Evolutionary conservation across 2,888 invertebrate genomes (phyloP).

Genomic region (Matsumyia berberina): DNA sequence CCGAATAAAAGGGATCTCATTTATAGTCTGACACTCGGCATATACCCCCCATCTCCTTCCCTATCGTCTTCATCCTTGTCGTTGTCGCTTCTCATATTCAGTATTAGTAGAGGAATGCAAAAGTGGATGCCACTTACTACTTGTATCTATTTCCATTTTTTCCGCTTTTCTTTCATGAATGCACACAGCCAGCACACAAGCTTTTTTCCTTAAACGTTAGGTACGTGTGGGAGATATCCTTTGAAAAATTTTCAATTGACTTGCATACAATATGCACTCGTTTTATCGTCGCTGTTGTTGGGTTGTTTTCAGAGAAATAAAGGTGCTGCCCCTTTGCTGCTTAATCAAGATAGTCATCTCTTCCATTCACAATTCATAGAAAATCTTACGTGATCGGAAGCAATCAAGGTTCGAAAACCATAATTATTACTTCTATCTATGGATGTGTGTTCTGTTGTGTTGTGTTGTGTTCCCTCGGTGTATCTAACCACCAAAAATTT

Average conservation of each 20-base stretch:
- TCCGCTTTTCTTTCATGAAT: conserved; percentile 35
- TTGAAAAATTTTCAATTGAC: conserved; percentile 66
- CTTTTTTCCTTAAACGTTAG: conserved; percentile 37
- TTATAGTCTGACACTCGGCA: conserved; percentile 68
- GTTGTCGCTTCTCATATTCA: conserved; percentile 4
- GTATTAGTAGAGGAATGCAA: conserved; percentile 37
- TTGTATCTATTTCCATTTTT: conserved; percentile 33
- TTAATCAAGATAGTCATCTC: too few relatives aligned
- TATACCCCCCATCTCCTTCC: too few relatives aligned
- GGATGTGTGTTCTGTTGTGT: too few relatives aligned
- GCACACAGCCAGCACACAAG: background rate
- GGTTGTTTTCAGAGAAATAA: too few relatives aligned
- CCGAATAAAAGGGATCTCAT: conserved; percentile 69
- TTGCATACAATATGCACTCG: conserved; percentile 38
- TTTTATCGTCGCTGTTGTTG: too few relatives aligned
- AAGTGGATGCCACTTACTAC: conserved; percentile 63
- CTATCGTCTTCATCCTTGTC: conserved; percentile 2
- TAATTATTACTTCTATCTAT: conserved; percentile 48
- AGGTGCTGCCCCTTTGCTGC: too few relatives aligned
- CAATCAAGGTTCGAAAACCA: conserved; percentile 71
- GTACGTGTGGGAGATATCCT: conserved; percentile 34
- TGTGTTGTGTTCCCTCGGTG: conserved; percentile 11
- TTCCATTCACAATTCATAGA: conserved; percentile 35
- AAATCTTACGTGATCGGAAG: conserved; percentile 77
- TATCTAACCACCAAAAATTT: conserved; percentile 18